A percentile compares a stretch with the other conserved stretches of the same genome.
phyloP scores from a whole-genome alignment of 1,140 invertebrate species.

The Antheraea pernyi region DNA sequence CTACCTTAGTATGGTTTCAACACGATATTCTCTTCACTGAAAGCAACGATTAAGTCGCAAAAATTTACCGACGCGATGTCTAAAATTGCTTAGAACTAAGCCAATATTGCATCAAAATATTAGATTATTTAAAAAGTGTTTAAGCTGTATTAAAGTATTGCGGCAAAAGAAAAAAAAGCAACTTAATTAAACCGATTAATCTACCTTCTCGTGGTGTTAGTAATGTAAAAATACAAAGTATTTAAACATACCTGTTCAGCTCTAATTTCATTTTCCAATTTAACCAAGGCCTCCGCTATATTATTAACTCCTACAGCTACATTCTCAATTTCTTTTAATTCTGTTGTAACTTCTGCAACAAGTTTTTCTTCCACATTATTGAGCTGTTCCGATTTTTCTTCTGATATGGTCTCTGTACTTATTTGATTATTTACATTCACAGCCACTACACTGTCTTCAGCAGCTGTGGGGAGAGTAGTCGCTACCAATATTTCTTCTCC shows the following conservation, averaged over 20 bases:
- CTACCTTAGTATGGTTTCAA: too few species aligned
- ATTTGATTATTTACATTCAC: background rate
- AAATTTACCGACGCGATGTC: too few species aligned
- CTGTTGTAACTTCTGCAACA: background rate
- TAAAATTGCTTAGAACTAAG: too few species aligned
- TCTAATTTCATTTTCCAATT: conserved; percentile 45
- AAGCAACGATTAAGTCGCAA: too few species aligned
- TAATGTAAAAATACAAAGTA: background rate
- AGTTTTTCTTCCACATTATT: conserved; percentile 2
- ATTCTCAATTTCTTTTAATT: conserved; percentile 16
- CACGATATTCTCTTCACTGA: too few species aligned
- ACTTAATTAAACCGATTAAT: too few species aligned
- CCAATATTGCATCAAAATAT: too few species aligned
- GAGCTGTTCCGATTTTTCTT: background rate
- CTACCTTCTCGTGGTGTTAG: background rate
- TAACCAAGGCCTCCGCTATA: conserved; percentile 43
- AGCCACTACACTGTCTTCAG: background rate
- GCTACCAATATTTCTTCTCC: too few species aligned
- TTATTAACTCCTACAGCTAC: conserved; percentile 24
- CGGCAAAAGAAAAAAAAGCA: too few species aligned
- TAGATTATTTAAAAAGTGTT: too few species aligned
- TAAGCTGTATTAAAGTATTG: too few species aligned
- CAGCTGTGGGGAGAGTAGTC: too few species aligned
- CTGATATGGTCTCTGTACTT: background rate
- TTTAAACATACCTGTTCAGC: conserved; percentile 35